Percentiles rank a stretch among this genome's conserved stretches.
phyloP scores from a whole-genome alignment of 2,113 vertebrate species.

The Channa argus region DNA sequence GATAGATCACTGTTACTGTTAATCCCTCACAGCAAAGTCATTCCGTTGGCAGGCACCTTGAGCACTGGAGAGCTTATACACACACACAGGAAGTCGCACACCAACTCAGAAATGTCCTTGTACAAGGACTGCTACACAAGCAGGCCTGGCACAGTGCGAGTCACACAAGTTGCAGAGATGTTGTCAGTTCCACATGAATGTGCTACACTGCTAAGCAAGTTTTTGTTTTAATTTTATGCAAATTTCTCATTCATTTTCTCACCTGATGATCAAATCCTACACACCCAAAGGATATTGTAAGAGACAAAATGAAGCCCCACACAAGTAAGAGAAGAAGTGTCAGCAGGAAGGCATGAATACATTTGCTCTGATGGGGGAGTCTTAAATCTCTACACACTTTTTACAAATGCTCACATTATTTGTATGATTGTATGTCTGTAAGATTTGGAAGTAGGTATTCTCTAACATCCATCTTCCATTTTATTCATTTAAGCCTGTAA shows the following conservation, averaged over 20 bases:
- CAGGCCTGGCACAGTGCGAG: conserved; percentile 42
- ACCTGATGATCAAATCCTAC: conserved; percentile 22
- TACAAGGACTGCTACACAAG: conserved; percentile 64
- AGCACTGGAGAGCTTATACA: conserved; percentile 14
- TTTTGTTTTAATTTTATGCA: conserved; percentile 55
- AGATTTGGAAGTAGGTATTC: too few relatives aligned
- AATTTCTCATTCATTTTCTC: conserved; percentile 32
- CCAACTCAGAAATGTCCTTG: conserved; percentile 67
- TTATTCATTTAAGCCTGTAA: too few relatives aligned
- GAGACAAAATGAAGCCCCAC: conserved; percentile 32
- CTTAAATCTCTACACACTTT: background rate
- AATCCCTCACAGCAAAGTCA: conserved; percentile 68
- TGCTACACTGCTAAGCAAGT: conserved; percentile 14
- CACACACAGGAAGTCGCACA: conserved; percentile 16
- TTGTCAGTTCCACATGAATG: conserved; percentile 42
- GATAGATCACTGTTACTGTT: conserved; percentile 48
- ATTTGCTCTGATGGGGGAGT: background rate
- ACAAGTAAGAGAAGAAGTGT: conserved; percentile 4
- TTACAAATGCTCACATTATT: too few relatives aligned
- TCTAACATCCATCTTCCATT: too few relatives aligned
- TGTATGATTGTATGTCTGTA: too few relatives aligned
- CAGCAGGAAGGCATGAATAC: background rate
- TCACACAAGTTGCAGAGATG: conserved; percentile 47
- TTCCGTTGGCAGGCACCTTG: conserved; percentile 60
- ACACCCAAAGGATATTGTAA: conserved; percentile 33